Percentiles rank a stretch among this genome's conserved stretches.
phyloP scores from a whole-genome alignment of 2,113 vertebrate genomes.

The Gulo gulo region DNA sequence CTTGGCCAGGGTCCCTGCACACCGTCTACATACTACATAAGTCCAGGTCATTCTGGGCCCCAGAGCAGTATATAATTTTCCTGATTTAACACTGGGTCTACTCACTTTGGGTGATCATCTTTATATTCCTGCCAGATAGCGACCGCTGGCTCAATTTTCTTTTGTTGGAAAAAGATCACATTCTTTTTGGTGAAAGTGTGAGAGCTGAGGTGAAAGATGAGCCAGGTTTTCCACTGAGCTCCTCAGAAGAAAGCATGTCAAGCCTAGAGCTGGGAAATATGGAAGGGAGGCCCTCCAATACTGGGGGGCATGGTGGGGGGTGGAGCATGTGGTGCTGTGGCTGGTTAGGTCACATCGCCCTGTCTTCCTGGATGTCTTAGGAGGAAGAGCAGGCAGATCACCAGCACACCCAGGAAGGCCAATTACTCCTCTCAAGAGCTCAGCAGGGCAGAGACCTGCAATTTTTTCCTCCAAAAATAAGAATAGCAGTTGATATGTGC shows the following conservation, averaged over 20 bases:
- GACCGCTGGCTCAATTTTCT: constrained; percentile 32
- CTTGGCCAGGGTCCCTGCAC: not conserved
- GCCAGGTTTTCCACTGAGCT: not conserved
- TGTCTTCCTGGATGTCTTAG: not conserved
- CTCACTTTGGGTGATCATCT: constrained; percentile 12
- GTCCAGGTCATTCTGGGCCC: not conserved
- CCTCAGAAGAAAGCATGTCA: not conserved
- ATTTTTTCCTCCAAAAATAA: not conserved
- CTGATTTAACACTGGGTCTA: not conserved
- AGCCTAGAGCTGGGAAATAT: not conserved
- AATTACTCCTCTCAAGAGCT: not conserved
- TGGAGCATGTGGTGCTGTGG: no score
- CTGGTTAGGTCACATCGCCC: not conserved
- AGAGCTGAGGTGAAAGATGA: constrained; percentile 32
- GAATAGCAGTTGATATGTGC: not conserved
- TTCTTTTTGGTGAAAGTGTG: not conserved
- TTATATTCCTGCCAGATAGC: constrained; percentile 5
- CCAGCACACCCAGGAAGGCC: not conserved
- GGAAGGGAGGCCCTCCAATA: not conserved
- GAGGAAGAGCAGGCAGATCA: not conserved
- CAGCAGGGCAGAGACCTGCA: not conserved
- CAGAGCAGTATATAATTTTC: not conserved
- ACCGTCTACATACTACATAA: accelerated
- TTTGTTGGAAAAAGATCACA: constrained; percentile 45
- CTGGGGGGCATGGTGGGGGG: accelerated